Percentiles rank a stretch among this genome's conserved stretches.
phyloP scores from a whole-genome alignment of 2,888 invertebrate species.

The Aporophyla lueneburgensis region DNA sequence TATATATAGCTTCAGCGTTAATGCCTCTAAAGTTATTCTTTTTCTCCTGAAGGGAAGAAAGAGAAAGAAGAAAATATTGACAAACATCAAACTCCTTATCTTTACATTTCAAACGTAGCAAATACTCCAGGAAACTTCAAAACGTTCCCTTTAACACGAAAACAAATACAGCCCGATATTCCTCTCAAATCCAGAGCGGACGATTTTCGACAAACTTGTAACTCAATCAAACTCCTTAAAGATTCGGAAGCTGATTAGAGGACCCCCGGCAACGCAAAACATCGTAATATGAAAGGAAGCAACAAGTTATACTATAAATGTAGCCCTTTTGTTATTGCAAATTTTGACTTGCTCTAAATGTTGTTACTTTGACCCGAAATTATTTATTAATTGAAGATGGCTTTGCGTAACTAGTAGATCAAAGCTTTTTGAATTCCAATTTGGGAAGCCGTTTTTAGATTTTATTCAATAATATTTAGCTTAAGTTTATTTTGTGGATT shows the following conservation, averaged over 20 bases:
- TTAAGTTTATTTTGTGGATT: slow-evolving; percentile 1
- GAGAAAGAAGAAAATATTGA: neutral
- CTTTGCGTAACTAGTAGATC: slow-evolving; percentile 55
- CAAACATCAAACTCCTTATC: slow-evolving; percentile 17
- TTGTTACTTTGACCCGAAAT: slow-evolving; percentile 47
- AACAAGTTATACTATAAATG: slow-evolving; percentile 77
- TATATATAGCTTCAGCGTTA: neutral
- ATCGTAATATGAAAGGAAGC: slow-evolving; percentile 72
- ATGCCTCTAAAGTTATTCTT: neutral
- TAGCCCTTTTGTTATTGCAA: slow-evolving; percentile 64
- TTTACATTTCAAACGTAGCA: slow-evolving; percentile 25
- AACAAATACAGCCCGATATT: slow-evolving; percentile 66
- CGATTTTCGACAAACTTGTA: slow-evolving; percentile 74
- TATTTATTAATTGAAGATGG: slow-evolving; percentile 60
- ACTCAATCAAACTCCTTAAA: slow-evolving; percentile 81
- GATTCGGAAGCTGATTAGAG: slow-evolving; percentile 79
- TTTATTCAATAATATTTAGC: slow-evolving; percentile 26
- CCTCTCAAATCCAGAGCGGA: slow-evolving; percentile 65
- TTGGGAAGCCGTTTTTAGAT: slow-evolving; percentile 23
- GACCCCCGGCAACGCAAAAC: slow-evolving; percentile 71
- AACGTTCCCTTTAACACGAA: slow-evolving; percentile 55
- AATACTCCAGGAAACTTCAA: slow-evolving; percentile 47
- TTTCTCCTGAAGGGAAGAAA: neutral
- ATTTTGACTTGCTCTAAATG: slow-evolving; percentile 61
- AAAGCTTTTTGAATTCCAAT: slow-evolving; percentile 54